Evolutionary conservation across 2,797 vertebrate species (phyloP).

Genomic region (Sibirionetta formosa): DNA sequence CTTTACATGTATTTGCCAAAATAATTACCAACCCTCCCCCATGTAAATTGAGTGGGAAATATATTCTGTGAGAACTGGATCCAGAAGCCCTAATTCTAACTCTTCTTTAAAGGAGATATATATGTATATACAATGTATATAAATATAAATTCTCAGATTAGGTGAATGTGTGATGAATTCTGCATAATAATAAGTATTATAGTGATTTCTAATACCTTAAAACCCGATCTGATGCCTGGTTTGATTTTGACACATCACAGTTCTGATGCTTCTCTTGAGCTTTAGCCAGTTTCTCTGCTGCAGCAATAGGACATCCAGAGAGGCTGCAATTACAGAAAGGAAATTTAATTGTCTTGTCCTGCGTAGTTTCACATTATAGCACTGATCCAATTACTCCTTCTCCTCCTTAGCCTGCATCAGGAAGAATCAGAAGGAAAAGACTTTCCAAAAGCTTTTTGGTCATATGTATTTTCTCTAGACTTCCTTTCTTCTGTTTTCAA

Average conservation of each 20-base stretch:
- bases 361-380: slow-evolving; percentile 60
- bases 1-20: slow-evolving; percentile 82
- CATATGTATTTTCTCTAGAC: slow-evolving; percentile 13
- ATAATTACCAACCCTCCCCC: slow-evolving; percentile 79
- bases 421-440: slow-evolving; percentile 59
- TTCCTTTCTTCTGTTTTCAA: slow-evolving; percentile 53
- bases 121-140: slow-evolving; percentile 74
- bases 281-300: slow-evolving; percentile 98
- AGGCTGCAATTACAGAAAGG: slow-evolving; percentile 89
- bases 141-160: slow-evolving; percentile 77
- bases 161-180: slow-evolving; percentile 78
- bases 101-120: slow-evolving; percentile 68
- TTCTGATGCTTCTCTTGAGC: slow-evolving; percentile 97
- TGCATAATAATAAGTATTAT: slow-evolving; percentile 78
- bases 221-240: slow-evolving; percentile 96
- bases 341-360: slow-evolving; percentile 70
- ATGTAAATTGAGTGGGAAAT: slow-evolving; percentile 75
- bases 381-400: slow-evolving; percentile 45
- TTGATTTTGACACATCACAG: slow-evolving; percentile 95
- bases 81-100: slow-evolving; percentile 82
- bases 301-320: slow-evolving; percentile 98
- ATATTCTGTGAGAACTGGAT: slow-evolving; percentile 74
- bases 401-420: slow-evolving; percentile 47
- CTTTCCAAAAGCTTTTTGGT: slow-evolving; percentile 39
- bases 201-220: slow-evolving; percentile 91